Percentiles rank a stretch among this genome's conserved stretches.
These are phyloP conservation scores for Malthinus seriepunctatus DNA, from an alignment of 2,888 invertebrate species.

Conservation along the genomic window DNA sequence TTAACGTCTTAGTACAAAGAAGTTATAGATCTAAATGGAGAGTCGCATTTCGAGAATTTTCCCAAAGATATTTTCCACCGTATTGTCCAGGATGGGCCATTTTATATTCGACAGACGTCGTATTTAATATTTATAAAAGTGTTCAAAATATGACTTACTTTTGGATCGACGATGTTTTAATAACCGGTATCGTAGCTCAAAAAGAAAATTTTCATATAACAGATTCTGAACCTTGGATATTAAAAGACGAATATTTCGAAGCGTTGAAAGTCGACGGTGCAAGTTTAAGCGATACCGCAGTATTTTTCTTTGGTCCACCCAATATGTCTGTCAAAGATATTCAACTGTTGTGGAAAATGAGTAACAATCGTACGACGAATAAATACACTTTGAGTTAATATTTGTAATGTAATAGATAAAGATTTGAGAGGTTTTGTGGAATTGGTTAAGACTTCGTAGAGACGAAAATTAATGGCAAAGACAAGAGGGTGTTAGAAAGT, in stretches of 20 bases:
- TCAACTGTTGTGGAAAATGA: constrained; percentile 57
- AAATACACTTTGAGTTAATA: constrained; percentile 27
- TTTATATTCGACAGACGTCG: constrained; percentile 62
- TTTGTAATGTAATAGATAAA: no score
- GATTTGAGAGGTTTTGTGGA: no score
- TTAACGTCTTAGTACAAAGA: constrained; percentile 60
- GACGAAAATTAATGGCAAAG: no score
- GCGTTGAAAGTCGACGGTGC: constrained; percentile 3
- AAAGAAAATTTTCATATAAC: constrained; percentile 62
- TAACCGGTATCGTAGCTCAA: constrained; percentile 66
- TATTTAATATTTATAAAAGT: constrained; percentile 58
- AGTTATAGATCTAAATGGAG: constrained; percentile 76
- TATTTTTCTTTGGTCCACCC: constrained; percentile 61
- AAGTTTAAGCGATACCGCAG: constrained; percentile 38
- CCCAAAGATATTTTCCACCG: constrained; percentile 66
- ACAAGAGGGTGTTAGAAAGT: no score
- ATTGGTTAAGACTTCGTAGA: no score
- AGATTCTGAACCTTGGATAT: constrained; percentile 43
- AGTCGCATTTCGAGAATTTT: constrained; percentile 70
- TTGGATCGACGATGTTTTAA: constrained; percentile 76
- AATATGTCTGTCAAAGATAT: constrained; percentile 57
- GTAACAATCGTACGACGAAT: constrained; percentile 40
- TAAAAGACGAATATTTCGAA: constrained; percentile 1
- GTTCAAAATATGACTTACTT: constrained; percentile 65
- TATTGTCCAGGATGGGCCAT: constrained; percentile 75